A percentile compares a stretch with the other conserved stretches of the same genome.
Evolutionary conservation across 2,797 vertebrate species (phyloP).

Genomic region (Pterois miles): DNA sequence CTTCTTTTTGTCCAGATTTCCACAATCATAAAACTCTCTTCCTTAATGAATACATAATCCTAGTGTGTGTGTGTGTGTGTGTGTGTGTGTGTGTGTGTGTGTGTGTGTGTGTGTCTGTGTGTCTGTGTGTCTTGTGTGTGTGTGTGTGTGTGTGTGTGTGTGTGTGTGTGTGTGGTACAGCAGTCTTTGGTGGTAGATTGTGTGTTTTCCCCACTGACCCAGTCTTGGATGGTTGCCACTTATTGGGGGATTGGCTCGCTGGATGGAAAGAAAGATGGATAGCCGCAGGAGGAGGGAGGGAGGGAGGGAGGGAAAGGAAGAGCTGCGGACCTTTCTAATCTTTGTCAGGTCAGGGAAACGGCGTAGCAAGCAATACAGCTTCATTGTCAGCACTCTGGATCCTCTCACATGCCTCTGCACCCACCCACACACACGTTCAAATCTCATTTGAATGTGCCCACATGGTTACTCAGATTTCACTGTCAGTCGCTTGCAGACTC

Average conservation of each 20-base stretch:
- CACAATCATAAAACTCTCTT: not conserved
- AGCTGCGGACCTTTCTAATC: conserved; percentile 34
- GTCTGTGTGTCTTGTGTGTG: too few species aligned
- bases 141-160: too few species aligned
- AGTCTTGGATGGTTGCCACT: conserved; percentile 36
- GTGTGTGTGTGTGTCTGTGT: too few species aligned
- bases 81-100: not conserved
- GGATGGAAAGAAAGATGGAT: conserved; percentile 44
- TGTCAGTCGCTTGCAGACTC: conserved; percentile 17
- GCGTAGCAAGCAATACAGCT: conserved; percentile 51
- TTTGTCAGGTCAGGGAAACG: conserved; percentile 45
- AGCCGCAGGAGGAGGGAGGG: conserved; percentile 6
- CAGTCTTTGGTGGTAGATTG: not conserved
- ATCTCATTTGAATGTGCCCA: conserved; percentile 50
- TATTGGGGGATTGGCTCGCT: conserved; percentile 26
- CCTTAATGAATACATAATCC: not conserved
- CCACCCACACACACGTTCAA: conserved; percentile 14
- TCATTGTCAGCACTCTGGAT: conserved; percentile 61
- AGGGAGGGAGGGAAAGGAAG: conserved; percentile 12
- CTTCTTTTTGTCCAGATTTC: not conserved
- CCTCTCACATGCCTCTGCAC: not conserved
- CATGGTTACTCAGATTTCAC: conserved; percentile 21
- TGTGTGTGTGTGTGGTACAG: not conserved
- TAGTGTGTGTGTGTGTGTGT: not conserved
- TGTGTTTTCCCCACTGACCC: conserved; percentile 16